Percentiles rank a stretch among this genome's conserved stretches.
These are phyloP conservation scores for Phalanger gymnotis DNA, from an alignment of 2,797 vertebrate genomes.

Conservation along the genomic window DNA sequence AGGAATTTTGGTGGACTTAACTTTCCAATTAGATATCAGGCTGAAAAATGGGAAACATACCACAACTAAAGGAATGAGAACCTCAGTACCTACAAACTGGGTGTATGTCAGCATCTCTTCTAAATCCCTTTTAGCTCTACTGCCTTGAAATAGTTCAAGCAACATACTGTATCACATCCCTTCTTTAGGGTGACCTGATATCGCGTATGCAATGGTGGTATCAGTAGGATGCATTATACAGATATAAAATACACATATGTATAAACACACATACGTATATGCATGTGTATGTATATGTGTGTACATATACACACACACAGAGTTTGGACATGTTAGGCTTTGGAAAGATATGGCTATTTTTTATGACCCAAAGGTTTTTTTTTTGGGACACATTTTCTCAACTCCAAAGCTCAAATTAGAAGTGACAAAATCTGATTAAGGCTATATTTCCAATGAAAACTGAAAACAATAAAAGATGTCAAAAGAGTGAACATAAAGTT, in stretches of 20 bases:
- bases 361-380: neutral
- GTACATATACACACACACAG: neutral
- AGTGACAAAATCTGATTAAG: constrained; percentile 51
- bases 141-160: neutral
- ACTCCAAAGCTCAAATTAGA: constrained; percentile 65
- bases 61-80: neutral
- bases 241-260: neutral
- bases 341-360: constrained; percentile 14
- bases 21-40: constrained; percentile 61
- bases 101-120: neutral
- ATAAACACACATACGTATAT: neutral
- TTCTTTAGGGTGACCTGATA: constrained; percentile 4
- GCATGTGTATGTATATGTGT: neutral
- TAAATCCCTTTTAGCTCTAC: neutral
- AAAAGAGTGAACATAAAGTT: constrained; percentile 75
- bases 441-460: constrained; percentile 52
- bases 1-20: constrained; percentile 35
- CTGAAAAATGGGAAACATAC: constrained; percentile 28
- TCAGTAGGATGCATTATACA: constrained; percentile 27
- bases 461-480: constrained; percentile 56
- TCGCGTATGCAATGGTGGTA: neutral
- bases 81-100: neutral
- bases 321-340: constrained; percentile 25
- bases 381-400: constrained; percentile 55
- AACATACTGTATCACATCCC: rapidly evolving